A percentile compares a stretch with the other conserved stretches of the same genome.
phyloP scores from a whole-genome alignment of 2,797 vertebrate genomes.

The Gallinago solitaria region DNA sequence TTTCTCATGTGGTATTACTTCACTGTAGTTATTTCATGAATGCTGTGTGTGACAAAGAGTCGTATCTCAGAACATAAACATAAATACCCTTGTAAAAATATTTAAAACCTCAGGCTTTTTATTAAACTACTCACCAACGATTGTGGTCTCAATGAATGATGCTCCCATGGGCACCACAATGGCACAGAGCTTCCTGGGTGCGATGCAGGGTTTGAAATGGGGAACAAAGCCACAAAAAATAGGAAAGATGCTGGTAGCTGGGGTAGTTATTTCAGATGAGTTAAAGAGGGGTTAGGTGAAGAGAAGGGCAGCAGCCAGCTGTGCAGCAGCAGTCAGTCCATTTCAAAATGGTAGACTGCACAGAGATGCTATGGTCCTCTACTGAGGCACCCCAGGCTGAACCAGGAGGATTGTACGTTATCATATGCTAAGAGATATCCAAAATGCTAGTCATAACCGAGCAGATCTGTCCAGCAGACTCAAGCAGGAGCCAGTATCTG shows the following conservation, averaged over 20 bases:
- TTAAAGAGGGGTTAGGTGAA: neutral
- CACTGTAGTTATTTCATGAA: neutral
- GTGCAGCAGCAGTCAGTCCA: neutral
- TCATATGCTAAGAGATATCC: neutral
- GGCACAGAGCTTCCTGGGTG: neutral
- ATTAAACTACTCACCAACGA: neutral
- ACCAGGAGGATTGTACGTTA: accelerated
- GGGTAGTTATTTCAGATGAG: neutral
- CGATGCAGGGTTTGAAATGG: neutral
- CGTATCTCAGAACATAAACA: neutral
- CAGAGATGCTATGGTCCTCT: neutral
- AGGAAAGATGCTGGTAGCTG: neutral
- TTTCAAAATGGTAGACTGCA: neutral
- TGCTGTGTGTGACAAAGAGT: neutral
- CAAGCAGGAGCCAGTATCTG: neutral
- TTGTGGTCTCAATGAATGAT: neutral
- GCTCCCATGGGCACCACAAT: neutral
- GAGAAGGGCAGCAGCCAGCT: neutral
- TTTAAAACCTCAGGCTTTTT: neutral
- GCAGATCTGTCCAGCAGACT: neutral
- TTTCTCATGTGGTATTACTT: neutral
- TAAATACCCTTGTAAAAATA: neutral
- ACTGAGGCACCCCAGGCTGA: neutral
- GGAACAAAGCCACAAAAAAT: neutral
- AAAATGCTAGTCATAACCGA: neutral